Base-by-base conservation (phyloP, 2,113 vertebrate species). In the Fulmarus glacialis region DNA sequence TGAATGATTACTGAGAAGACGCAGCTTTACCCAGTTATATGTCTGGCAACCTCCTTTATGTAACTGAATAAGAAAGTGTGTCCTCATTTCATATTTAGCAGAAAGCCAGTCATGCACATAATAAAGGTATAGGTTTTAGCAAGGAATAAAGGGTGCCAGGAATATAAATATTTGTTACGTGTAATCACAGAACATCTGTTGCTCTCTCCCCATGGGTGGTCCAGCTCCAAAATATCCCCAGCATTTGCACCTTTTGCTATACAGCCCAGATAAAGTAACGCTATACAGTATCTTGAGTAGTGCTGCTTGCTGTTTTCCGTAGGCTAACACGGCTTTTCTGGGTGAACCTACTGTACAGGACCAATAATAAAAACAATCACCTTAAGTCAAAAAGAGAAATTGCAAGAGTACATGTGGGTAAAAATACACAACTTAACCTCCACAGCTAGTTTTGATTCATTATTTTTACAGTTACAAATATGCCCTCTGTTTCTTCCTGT, bases 141-240 rank as follows among this genome's bases (percentile, higher is more conserved):
- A 85, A 50, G 9, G 66, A 94, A 85, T 77, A 68, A 87, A 71
- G 70, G 45, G 55, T 90, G 84, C 81, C 81, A 93, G 78, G 47
- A 87, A 91, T 79, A 96, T 45, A 93, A 70, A 92, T 95, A 90
- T 88, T 95, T 94, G 87, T 87, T 80, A 91, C 9, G 14, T 82
- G 68, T 94, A 94, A 94, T 96, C 93, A 94, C 63, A 72, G 93
- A 91, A 96, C 93, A 97, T 93, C 96, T 97, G 96, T 88, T 97
- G 48, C 87, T 96, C 55, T 66, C 68, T 95, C 84, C 67, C 22
- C 50, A 63, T 85, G 94, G 97, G 96, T 97, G 93, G 95, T 97
- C 95, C 63, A 80, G 38, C 38, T 91, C 58, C 74, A 90, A 90
- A 95, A 66, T 47, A 93, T 63, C 53, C 32, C 30, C 62, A 82